phyloP scores from a whole-genome alignment of 1,140 invertebrate species.

The Drosophila malerkotliana region DNA sequence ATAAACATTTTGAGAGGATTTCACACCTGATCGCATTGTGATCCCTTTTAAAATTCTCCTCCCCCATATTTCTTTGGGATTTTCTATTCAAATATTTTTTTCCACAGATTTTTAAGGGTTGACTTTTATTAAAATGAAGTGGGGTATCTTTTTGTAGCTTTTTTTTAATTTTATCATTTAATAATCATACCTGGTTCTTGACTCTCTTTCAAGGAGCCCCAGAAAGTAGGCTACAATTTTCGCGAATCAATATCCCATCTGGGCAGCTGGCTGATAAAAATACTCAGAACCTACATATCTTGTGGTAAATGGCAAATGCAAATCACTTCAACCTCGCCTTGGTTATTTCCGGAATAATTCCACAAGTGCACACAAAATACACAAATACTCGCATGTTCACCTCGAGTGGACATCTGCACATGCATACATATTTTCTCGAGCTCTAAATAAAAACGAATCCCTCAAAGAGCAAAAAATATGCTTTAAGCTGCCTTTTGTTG shows the following conservation, averaged over 20 bases:
- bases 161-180: too few species aligned
- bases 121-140: too few species aligned
- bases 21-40: slow-evolving; percentile 38
- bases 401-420: slow-evolving; percentile 12
- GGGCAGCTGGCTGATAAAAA: too few species aligned
- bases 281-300: not conserved
- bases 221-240: slow-evolving; percentile 1
- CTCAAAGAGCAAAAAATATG: slow-evolving; percentile 10
- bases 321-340: slow-evolving; percentile 9
- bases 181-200: too few species aligned
- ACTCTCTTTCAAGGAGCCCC: slow-evolving; percentile 3
- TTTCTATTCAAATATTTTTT: slow-evolving; percentile 5
- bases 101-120: slow-evolving; percentile 43
- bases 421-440: slow-evolving; percentile 8
- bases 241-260: too few species aligned
- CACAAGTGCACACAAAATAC: slow-evolving; percentile 3
- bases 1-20: slow-evolving; percentile 22
- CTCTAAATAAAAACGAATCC: slow-evolving; percentile 2
- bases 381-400: not conserved
- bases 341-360: slow-evolving; percentile 27
- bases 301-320: not conserved
- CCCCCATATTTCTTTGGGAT: not conserved
- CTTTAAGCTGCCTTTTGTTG: slow-evolving; percentile 21
- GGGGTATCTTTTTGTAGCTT: too few species aligned
- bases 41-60: slow-evolving; percentile 3